Percentiles rank a stretch among this genome's conserved stretches.
Evolutionary conservation across 2,797 vertebrate species (phyloP).

Genomic region (Chromis chromis): DNA sequence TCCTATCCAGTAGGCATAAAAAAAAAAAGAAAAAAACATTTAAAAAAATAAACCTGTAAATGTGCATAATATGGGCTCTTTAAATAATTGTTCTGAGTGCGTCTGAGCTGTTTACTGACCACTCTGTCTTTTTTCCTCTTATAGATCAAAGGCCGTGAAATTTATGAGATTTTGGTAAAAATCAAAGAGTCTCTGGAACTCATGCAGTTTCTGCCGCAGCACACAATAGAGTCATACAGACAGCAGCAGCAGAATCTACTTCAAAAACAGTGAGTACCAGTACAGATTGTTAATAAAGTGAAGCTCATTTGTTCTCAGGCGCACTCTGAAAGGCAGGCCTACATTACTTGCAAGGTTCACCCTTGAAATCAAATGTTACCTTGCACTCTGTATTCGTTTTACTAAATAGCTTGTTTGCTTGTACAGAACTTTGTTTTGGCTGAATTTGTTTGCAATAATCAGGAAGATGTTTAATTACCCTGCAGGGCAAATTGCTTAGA

Average conservation of each 20-base stretch:
- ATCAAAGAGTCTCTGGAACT: constrained; percentile 99
- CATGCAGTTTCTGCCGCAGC: constrained; percentile 98
- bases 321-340: constrained; percentile 10
- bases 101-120: constrained; percentile 20
- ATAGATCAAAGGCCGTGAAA: constrained; percentile 98
- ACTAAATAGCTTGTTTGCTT: neutral
- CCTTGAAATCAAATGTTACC: constrained; percentile 15
- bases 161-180: constrained; percentile 97
- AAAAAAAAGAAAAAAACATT: too few relatives aligned
- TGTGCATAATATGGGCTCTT: neutral
- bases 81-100: neutral
- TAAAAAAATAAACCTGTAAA: too few relatives aligned
- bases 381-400: neutral
- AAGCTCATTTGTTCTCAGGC: neutral
- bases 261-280: constrained; percentile 97
- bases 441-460: neutral
- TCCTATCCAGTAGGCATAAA: too few relatives aligned
- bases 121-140: neutral
- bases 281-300: neutral
- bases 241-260: constrained; percentile 98
- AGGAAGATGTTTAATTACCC: too few relatives aligned
- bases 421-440: neutral
- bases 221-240: constrained; percentile 97
- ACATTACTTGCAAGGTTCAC: constrained; percentile 46
- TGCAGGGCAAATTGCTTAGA: neutral